These are phyloP conservation scores for Acrocyrtus sp. DNA, from an alignment of 2,888 invertebrate genomes.

Conservation along the genomic window DNA sequence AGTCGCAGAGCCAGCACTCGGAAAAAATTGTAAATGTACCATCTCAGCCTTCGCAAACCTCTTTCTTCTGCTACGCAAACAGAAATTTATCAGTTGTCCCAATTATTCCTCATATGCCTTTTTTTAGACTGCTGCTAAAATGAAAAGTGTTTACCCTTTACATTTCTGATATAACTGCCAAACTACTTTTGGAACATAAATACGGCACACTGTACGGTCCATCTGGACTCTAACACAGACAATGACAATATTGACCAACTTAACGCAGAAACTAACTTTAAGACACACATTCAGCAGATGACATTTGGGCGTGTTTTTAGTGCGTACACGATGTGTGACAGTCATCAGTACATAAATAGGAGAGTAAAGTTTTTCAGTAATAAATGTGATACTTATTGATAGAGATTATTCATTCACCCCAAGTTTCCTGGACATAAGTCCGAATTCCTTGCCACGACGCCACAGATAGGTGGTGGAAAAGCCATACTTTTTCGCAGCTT, in stretches of 20 bases:
- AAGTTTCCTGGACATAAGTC: constrained; percentile 54
- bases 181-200: constrained; percentile 21
- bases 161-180: too few relatives aligned
- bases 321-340: too few relatives aligned
- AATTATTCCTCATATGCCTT: too few relatives aligned
- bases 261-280: too few relatives aligned
- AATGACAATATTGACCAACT: too few relatives aligned
- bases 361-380: too few relatives aligned
- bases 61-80: not conserved
- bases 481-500: constrained; percentile 57
- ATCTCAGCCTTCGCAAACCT: constrained; percentile 46
- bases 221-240: too few relatives aligned
- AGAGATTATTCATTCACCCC: constrained; percentile 47
- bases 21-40: constrained; percentile 28
- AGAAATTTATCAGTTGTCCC: not conserved
- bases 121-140: too few relatives aligned
- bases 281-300: not conserved
- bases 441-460: constrained; percentile 52
- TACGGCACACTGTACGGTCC: constrained; percentile 30
- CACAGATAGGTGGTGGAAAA: constrained; percentile 57
- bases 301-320: not conserved
- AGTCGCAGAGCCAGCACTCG: too few relatives aligned
- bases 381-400: too few relatives aligned
- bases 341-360: too few relatives aligned
- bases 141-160: too few relatives aligned